Conservation (phyloP, 2,113 vertebrate genomes). For the Cheirogaleus medius region DNA sequence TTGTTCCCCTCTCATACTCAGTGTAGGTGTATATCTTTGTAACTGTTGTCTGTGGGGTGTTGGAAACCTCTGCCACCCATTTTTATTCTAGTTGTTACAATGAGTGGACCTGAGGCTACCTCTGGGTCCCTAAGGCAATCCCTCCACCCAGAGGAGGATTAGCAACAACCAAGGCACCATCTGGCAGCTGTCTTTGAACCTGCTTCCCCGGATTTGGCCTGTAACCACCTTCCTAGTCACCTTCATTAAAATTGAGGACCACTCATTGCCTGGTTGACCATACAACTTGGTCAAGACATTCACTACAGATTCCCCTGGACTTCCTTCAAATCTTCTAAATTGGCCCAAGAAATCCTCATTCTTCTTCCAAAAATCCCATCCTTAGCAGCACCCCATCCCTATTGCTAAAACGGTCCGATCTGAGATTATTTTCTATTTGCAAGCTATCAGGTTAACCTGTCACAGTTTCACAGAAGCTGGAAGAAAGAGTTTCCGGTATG, state of each 20-base stretch:
- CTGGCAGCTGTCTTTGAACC: not conserved
- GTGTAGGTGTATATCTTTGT: not conserved
- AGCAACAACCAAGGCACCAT: not conserved
- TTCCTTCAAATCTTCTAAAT: not conserved
- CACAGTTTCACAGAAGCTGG: not conserved
- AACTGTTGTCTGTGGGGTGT: not conserved
- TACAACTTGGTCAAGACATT: not conserved
- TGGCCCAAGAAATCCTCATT: not conserved
- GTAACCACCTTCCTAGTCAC: not conserved
- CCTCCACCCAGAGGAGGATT: not conserved
- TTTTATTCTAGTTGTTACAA: not conserved
- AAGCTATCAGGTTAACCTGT: not conserved
- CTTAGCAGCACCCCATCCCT: not conserved
- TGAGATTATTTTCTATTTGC: not conserved
- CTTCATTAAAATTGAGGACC: not conserved
- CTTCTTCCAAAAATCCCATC: not conserved
- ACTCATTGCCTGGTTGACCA: not conserved
- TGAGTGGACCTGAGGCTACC: not conserved
- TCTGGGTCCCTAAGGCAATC: not conserved
- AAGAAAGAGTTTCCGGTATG: not conserved
- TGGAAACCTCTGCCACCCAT: not conserved
- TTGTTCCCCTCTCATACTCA: not conserved
- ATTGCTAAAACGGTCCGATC: not conserved
- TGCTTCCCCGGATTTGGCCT: not conserved
- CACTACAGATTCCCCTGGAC: not conserved